Evolutionary conservation across 2,888 invertebrate species (phyloP).

Genomic region (Brenthis daphne): DNA sequence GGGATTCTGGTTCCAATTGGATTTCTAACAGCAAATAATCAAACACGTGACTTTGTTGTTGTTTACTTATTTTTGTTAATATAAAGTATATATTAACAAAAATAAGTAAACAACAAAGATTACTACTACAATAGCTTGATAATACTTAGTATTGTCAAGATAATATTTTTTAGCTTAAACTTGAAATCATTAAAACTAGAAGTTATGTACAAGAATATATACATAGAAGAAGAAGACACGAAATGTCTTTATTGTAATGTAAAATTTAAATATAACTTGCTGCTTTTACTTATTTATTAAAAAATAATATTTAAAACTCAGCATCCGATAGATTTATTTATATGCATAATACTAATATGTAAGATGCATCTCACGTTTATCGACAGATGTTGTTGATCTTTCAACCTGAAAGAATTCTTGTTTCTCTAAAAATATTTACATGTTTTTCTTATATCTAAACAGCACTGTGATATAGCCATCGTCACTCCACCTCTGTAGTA

Average conservation of each 20-base stretch:
- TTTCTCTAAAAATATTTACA: slow-evolving; percentile 34
- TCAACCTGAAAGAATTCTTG: slow-evolving; percentile 24
- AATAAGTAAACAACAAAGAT: no score
- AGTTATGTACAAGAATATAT: not conserved
- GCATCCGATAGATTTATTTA: no score
- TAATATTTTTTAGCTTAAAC: no score
- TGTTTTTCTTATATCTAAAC: slow-evolving; percentile 25
- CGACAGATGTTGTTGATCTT: slow-evolving; percentile 29
- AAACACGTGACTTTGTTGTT: slow-evolving; percentile 8
- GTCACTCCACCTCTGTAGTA: slow-evolving; percentile 19
- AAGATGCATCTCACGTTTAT: not conserved
- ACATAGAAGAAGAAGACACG: not conserved
- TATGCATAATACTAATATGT: not conserved
- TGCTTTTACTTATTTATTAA: no score
- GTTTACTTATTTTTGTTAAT: not conserved
- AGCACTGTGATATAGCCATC: slow-evolving; percentile 31
- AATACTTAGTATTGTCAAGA: no score
- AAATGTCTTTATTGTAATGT: not conserved
- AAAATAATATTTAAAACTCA: no score
- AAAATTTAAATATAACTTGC: not conserved
- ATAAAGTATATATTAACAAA: no score
- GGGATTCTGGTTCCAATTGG: slow-evolving; percentile 17
- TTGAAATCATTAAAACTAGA: no score
- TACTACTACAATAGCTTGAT: no score
- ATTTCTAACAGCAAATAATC: slow-evolving; percentile 6